Evolutionary conservation across 1,140 invertebrate genomes (phyloP).

Genomic region (Riptortus pedestris): DNA sequence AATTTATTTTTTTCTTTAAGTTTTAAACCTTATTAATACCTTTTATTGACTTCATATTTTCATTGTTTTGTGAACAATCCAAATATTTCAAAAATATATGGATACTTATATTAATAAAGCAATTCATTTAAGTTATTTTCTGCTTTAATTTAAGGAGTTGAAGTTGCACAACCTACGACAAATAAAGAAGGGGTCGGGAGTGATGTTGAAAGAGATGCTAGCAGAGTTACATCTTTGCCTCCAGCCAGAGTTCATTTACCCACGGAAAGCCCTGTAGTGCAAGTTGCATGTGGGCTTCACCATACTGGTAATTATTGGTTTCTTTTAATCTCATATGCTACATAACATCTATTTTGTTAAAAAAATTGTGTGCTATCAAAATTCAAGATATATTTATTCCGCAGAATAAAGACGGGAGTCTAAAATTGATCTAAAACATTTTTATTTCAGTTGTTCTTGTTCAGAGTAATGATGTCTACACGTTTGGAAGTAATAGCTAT

Average conservation of each 20-base stretch:
- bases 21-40: no score
- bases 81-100: no score
- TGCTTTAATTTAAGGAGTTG: neutral
- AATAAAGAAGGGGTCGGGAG: constrained; percentile 39
- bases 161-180: neutral
- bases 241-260: constrained; percentile 63
- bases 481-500: constrained; percentile 88
- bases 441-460: constrained; percentile 47
- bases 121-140: neutral
- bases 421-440: no score
- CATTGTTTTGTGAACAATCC: no score
- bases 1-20: no score
- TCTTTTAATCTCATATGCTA: neutral
- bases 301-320: constrained; percentile 52
- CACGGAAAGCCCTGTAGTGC: constrained; percentile 57
- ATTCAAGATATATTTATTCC: no score
- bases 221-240: constrained; percentile 61
- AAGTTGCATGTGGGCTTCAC: constrained; percentile 81
- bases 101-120: no score
- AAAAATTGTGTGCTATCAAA: no score
- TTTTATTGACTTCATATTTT: no score
- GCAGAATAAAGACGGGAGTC: no score
- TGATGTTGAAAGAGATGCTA: constrained; percentile 50
- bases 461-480: constrained; percentile 65
- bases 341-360: no score